Percentiles rank a stretch among this genome's conserved stretches.
Evolutionary conservation across 2,888 invertebrate genomes (phyloP).

Genomic region (Acanthopleura granulata): DNA sequence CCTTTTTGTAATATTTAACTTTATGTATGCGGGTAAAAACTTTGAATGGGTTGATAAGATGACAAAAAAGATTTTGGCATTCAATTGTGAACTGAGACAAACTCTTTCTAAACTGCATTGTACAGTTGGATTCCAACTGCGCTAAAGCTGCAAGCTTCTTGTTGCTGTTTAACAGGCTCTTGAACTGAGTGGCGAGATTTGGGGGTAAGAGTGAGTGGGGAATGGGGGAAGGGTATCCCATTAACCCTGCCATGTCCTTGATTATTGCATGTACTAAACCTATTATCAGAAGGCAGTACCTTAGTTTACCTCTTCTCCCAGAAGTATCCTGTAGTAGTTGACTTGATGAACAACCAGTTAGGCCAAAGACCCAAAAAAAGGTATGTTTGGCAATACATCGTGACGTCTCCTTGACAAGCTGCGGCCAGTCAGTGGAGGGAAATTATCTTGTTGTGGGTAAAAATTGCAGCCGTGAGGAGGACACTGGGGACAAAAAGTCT

Average conservation of each 20-base stretch:
- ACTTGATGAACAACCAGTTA: conserved; percentile 2
- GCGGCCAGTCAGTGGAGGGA: neutral
- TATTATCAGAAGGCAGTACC: conserved; percentile 1
- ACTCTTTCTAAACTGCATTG: too few relatives aligned
- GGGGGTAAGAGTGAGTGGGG: too few relatives aligned
- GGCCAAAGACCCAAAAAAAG: neutral
- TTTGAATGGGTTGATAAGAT: too few relatives aligned
- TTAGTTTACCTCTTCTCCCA: neutral
- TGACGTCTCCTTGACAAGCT: conserved; percentile 10
- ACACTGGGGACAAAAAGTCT: conserved; percentile 18
- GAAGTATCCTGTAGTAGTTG: neutral
- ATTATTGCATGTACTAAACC: conserved; percentile 1
- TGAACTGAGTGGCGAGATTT: too few relatives aligned
- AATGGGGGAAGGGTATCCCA: too few relatives aligned
- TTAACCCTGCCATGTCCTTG: neutral
- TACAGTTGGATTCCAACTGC: too few relatives aligned
- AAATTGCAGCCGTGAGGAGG: neutral
- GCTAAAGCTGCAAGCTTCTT: too few relatives aligned
- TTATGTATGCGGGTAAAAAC: too few relatives aligned
- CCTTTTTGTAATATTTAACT: too few relatives aligned
- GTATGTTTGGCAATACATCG: neutral
- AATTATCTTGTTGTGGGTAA: conserved; percentile 4
- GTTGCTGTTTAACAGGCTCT: too few relatives aligned
- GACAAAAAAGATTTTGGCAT: too few relatives aligned
- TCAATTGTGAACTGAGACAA: too few relatives aligned